phyloP scores from a whole-genome alignment of 2,888 invertebrate species.

The Pemphredon lugubris region DNA sequence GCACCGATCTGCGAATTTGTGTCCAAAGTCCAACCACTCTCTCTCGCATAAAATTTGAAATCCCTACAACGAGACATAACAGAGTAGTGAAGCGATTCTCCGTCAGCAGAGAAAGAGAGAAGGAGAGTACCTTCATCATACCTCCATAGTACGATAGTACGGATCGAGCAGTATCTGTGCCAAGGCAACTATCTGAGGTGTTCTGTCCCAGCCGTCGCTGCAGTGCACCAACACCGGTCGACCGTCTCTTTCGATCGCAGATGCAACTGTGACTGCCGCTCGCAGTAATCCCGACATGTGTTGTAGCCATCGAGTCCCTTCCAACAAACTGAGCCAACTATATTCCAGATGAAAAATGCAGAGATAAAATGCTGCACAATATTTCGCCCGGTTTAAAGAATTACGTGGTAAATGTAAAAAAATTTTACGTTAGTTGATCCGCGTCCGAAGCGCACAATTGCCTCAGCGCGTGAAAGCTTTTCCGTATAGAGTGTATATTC shows the following conservation, averaged over 20 bases:
- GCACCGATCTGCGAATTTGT: constrained; percentile 98
- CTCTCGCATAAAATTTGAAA: constrained; percentile 96
- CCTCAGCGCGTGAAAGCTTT: constrained; percentile 94
- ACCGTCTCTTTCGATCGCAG: constrained; percentile 90
- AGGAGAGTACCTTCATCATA: constrained; percentile 74
- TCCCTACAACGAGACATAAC: constrained; percentile 84
- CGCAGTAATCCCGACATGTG: constrained; percentile 93
- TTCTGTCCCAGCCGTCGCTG: constrained; percentile 99
- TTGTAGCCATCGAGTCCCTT: constrained; percentile 95
- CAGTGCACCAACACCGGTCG: constrained; percentile 98
- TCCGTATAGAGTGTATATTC: constrained; percentile 97
- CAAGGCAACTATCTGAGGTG: constrained; percentile 97
- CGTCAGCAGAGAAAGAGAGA: neutral
- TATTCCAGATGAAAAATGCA: constrained; percentile 44
- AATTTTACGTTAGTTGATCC: constrained; percentile 89
- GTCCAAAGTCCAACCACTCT: constrained; percentile 99
- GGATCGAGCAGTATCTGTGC: constrained; percentile 97
- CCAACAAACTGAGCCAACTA: constrained; percentile 94
- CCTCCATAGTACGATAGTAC: constrained; percentile 95
- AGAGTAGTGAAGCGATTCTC: neutral
- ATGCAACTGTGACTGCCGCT: constrained; percentile 90
- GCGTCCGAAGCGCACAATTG: constrained; percentile 89
- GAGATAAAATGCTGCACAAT: neutral
- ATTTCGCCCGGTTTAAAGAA: neutral
- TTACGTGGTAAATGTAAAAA: too few species aligned